These are phyloP conservation scores for Drosophila hydei DNA, from an alignment of 1,140 invertebrate species.

Conservation along the genomic window DNA sequence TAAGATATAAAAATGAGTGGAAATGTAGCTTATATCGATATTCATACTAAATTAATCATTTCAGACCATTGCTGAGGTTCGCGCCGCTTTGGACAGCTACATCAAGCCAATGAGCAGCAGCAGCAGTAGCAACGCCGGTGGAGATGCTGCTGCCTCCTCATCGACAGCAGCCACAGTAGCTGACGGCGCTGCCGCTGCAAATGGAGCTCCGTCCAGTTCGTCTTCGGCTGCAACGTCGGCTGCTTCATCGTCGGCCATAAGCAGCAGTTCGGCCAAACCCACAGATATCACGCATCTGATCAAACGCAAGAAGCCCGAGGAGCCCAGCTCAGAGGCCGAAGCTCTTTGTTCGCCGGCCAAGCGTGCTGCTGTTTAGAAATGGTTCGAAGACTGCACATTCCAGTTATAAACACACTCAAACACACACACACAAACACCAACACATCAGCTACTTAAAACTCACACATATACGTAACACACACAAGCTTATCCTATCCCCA, in stretches of 20 bases:
- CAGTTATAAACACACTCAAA: constrained; percentile 48
- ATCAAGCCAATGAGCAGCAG: constrained; percentile 70
- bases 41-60: constrained; percentile 1
- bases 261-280: constrained; percentile 76
- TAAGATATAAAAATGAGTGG: neutral
- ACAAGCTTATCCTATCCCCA: constrained; percentile 23
- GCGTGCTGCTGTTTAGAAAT: constrained; percentile 66
- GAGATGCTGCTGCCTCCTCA: constrained; percentile 56
- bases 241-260: constrained; percentile 62
- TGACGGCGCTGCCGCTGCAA: constrained; percentile 20
- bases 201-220: constrained; percentile 51
- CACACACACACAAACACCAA: constrained; percentile 29
- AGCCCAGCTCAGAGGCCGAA: constrained; percentile 75
- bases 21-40: neutral
- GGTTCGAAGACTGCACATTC: constrained; percentile 54
- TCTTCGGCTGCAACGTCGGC: constrained; percentile 40
- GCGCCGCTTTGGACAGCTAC: constrained; percentile 77
- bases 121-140: constrained; percentile 14
- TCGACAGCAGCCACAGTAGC: constrained; percentile 38
- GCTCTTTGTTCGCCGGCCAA: constrained; percentile 76
- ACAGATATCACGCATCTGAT: constrained; percentile 83
- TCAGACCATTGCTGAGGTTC: constrained; percentile 77
- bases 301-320: constrained; percentile 83
- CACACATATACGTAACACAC: constrained; percentile 20
- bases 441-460: constrained; percentile 46